These are phyloP conservation scores for Zygothrica quintamaculata DNA, from an alignment of 2,888 invertebrate genomes.

Conservation along the genomic window DNA sequence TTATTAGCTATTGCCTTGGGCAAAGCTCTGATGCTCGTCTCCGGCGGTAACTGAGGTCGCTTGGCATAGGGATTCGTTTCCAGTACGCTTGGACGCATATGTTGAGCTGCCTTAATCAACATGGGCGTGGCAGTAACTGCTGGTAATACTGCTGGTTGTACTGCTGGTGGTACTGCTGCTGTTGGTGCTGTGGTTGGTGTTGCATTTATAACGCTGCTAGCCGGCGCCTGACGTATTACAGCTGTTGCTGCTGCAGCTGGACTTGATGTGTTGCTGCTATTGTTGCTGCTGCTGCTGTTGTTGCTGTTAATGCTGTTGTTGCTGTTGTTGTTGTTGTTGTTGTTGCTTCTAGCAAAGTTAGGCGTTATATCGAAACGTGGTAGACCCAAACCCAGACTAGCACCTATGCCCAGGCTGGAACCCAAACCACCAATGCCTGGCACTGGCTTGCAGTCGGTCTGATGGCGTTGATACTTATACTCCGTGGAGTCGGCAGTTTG, in stretches of 20 bases:
- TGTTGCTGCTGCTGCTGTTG: background rate
- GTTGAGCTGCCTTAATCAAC: slow-evolving; percentile 69
- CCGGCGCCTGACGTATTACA: slow-evolving; percentile 56
- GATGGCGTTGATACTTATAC: slow-evolving; percentile 68
- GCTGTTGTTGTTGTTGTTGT: slow-evolving; percentile 1
- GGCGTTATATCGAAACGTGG: slow-evolving; percentile 93
- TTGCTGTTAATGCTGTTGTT: background rate
- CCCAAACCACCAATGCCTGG: background rate
- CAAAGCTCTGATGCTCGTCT: slow-evolving; percentile 64
- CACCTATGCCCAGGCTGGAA: background rate
- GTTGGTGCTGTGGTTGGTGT: background rate
- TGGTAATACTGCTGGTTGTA: background rate
- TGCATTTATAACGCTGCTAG: slow-evolving; percentile 7
- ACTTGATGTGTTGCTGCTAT: slow-evolving; percentile 1
- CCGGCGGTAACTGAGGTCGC: slow-evolving; percentile 63
- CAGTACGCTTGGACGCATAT: slow-evolving; percentile 79
- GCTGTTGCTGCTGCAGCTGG: slow-evolving; percentile 24
- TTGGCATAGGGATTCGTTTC: slow-evolving; percentile 81
- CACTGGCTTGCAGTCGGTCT: slow-evolving; percentile 10
- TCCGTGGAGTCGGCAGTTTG: slow-evolving; percentile 95
- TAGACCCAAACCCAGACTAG: slow-evolving; percentile 82
- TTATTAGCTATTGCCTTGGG: slow-evolving; percentile 23
- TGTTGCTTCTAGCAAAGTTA: slow-evolving; percentile 86
- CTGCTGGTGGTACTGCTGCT: slow-evolving; percentile 1
- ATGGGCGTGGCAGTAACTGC: slow-evolving; percentile 29